phyloP scores from a whole-genome alignment of 2,888 invertebrate genomes.

The Oligia fasciuncula region DNA sequence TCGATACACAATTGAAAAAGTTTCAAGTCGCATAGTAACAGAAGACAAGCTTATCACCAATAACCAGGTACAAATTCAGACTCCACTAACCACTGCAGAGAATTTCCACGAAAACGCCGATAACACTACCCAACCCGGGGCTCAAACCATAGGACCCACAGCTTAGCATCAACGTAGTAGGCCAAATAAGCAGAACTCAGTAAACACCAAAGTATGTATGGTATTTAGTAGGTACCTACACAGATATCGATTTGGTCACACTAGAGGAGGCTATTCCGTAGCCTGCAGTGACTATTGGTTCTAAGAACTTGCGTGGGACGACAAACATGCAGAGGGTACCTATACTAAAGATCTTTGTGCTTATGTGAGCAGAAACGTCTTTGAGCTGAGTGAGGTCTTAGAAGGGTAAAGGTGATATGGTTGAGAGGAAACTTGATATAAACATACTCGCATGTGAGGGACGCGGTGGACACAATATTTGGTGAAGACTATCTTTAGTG shows the following conservation, averaged over 20 bases:
- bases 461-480: background rate
- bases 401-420: background rate
- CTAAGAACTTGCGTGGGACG: slow-evolving; percentile 45
- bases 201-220: background rate
- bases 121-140: background rate
- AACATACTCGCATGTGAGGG: background rate
- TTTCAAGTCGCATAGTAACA: background rate
- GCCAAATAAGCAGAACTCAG: slow-evolving; percentile 3
- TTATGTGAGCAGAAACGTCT: slow-evolving; percentile 5
- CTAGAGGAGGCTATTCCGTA: slow-evolving; percentile 16
- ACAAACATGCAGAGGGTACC: slow-evolving; percentile 11
- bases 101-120: background rate
- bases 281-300: slow-evolving; percentile 23
- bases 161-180: background rate
- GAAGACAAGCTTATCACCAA: background rate
- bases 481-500: background rate
- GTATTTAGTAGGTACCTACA: slow-evolving; percentile 21
- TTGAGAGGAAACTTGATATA: background rate
- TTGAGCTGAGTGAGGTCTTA: background rate
- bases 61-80: background rate
- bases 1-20: background rate
- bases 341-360: slow-evolving; percentile 9
- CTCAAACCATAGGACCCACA: background rate
- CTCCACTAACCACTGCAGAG: background rate
- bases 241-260: slow-evolving; percentile 44